These are phyloP conservation scores for Ptychoptera contaminata DNA, from an alignment of 2,888 invertebrate species.

Conservation along the genomic window DNA sequence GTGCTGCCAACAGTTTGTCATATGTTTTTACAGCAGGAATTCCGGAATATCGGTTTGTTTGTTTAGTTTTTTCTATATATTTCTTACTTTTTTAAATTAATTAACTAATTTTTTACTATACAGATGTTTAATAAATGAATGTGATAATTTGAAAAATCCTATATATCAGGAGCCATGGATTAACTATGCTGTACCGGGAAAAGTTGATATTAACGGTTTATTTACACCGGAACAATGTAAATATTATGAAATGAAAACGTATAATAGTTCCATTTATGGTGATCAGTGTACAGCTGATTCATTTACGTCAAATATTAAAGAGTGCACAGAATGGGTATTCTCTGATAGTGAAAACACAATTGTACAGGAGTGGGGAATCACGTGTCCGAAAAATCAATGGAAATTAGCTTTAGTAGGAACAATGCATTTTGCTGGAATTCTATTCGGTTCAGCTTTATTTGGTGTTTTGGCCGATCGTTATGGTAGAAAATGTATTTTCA, in stretches of 20 bases:
- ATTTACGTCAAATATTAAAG: slow-evolving; percentile 25
- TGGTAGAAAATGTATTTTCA: slow-evolving; percentile 41
- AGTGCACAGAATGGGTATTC: slow-evolving; percentile 37
- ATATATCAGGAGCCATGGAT: slow-evolving; percentile 31
- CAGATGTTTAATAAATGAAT: slow-evolving; percentile 38
- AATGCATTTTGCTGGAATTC: slow-evolving; percentile 44
- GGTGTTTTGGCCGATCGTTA: slow-evolving; percentile 46
- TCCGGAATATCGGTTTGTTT: slow-evolving; percentile 37
- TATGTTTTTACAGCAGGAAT: slow-evolving; percentile 45
- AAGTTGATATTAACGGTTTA: slow-evolving; percentile 16
- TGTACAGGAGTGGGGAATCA: slow-evolving; percentile 43
- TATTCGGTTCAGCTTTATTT: slow-evolving; percentile 40
- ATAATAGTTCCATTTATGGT: not conserved
- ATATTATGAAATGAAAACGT: slow-evolving; percentile 15
- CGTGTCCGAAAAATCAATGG: slow-evolving; percentile 43
- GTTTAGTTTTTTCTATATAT: not conserved
- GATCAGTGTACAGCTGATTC: slow-evolving; percentile 22
- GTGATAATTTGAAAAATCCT: slow-evolving; percentile 30
- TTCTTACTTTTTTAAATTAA: slow-evolving; percentile 5
- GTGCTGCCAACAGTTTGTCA: slow-evolving; percentile 41
- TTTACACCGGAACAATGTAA: slow-evolving; percentile 24
- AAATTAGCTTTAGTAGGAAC: slow-evolving; percentile 43
- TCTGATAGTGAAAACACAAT: slow-evolving; percentile 36
- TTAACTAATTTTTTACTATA: slow-evolving; percentile 9
- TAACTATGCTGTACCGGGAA: slow-evolving; percentile 33